These are phyloP conservation scores for Spodoptera exigua DNA, from an alignment of 2,888 invertebrate genomes.

Conservation along the genomic window DNA sequence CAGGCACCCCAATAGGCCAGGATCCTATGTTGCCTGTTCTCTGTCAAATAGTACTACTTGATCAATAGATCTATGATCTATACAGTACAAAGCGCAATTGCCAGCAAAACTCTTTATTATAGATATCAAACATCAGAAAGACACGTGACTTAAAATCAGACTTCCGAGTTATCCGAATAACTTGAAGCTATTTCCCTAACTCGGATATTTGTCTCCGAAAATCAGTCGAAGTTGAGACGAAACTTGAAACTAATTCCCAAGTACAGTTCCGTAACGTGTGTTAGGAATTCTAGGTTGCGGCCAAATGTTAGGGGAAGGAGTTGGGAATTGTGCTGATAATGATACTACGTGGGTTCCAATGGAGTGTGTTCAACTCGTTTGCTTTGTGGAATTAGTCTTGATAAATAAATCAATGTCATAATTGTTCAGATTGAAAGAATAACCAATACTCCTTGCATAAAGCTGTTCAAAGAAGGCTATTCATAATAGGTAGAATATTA, in stretches of 20 bases:
- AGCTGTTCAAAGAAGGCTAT: no score
- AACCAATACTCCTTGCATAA: no score
- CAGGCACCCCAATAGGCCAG: no score
- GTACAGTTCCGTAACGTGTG: slow-evolving; percentile 34
- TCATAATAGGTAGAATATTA: no score
- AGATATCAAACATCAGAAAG: slow-evolving; percentile 26
- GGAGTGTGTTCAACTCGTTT: no score
- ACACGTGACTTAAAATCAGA: slow-evolving; percentile 46
- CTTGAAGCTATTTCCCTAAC: slow-evolving; percentile 42
- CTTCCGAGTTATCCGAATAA: slow-evolving; percentile 30
- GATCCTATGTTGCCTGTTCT: no score
- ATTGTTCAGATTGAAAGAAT: no score
- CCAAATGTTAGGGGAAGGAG: slow-evolving; percentile 21
- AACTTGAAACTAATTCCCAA: slow-evolving; percentile 53
- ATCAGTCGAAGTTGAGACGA: slow-evolving; percentile 28
- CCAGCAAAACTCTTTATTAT: neutral
- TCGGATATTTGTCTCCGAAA: slow-evolving; percentile 58
- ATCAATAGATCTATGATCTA: no score
- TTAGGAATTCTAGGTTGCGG: slow-evolving; percentile 32
- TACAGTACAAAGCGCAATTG: slow-evolving; percentile 1
- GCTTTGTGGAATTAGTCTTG: no score
- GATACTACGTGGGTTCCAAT: no score
- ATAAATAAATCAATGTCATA: no score
- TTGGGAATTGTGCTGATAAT: neutral
- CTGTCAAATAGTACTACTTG: no score